Evolutionary conservation across 30 jellyfish, hydroid and myxozoan genomes (phyloP).

Genomic region (Morbakka virulenta): DNA sequence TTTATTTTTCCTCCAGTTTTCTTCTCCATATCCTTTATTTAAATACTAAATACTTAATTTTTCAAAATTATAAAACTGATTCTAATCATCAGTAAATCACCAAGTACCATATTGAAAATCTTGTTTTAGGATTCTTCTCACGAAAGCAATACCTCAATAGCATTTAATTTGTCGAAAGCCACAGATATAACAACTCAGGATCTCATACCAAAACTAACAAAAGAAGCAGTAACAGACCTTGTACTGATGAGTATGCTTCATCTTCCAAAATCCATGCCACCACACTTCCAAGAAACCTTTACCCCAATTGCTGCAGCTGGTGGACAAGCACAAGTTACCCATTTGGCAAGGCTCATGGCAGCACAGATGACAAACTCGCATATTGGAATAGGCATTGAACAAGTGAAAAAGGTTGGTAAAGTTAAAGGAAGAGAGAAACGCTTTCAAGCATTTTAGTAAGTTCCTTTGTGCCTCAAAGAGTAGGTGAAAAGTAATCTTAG

Average conservation of each 20-base stretch:
- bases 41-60: no score
- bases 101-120: no score
- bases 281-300: constrained; percentile 91
- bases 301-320: constrained; percentile 99
- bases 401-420: constrained; percentile 69
- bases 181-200: constrained; percentile 85
- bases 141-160: neutral
- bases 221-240: constrained; percentile 86
- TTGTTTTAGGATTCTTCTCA: no score
- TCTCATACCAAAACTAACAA: constrained; percentile 67
- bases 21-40: no score
- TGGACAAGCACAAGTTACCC: constrained; percentile 86
- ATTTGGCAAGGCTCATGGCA: constrained; percentile 80
- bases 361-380: constrained; percentile 96
- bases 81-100: no score
- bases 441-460: no score
- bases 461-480: no score
- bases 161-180: constrained; percentile 61
- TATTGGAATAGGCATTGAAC: constrained; percentile 84
- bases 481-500: no score
- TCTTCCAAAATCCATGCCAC: constrained; percentile 86
- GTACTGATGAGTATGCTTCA: constrained; percentile 91
- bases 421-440: neutral
- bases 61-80: no score
- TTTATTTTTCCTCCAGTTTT: no score